phyloP scores from a whole-genome alignment of 2,113 vertebrate genomes.

The Micromys minutus region DNA sequence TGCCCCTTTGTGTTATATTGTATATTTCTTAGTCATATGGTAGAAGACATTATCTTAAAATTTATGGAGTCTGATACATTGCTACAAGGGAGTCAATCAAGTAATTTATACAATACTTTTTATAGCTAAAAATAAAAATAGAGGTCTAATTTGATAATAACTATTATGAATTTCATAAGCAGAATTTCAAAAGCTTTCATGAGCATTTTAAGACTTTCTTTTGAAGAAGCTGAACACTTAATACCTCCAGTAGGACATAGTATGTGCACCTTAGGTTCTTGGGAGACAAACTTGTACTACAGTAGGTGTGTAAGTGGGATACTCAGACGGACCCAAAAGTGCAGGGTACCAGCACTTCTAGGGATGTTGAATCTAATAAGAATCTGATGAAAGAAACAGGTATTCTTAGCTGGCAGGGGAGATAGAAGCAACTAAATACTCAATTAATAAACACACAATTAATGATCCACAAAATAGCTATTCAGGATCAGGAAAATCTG shows the following conservation, averaged over 20 bases:
- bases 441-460: constrained; percentile 18
- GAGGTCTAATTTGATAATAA: not conserved
- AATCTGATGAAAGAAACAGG: not conserved
- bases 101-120: not conserved
- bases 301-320: not conserved
- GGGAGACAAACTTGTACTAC: not conserved
- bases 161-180: not conserved
- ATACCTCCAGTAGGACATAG: not conserved
- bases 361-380: not conserved
- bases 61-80: not conserved
- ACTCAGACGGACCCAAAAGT: not conserved
- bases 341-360: not conserved
- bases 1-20: not conserved
- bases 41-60: not conserved
- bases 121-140: not conserved
- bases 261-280: not conserved
- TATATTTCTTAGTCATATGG: not conserved
- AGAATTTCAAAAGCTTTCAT: too few relatives aligned
- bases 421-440: not conserved
- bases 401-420: not conserved
- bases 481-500: not conserved
- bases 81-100: not conserved
- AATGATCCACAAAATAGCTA: not conserved
- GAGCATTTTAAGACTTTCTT: constrained; percentile 30
- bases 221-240: not conserved